Evolutionary conservation across 2,113 vertebrate species (phyloP).

Genomic region (Columba livia): DNA sequence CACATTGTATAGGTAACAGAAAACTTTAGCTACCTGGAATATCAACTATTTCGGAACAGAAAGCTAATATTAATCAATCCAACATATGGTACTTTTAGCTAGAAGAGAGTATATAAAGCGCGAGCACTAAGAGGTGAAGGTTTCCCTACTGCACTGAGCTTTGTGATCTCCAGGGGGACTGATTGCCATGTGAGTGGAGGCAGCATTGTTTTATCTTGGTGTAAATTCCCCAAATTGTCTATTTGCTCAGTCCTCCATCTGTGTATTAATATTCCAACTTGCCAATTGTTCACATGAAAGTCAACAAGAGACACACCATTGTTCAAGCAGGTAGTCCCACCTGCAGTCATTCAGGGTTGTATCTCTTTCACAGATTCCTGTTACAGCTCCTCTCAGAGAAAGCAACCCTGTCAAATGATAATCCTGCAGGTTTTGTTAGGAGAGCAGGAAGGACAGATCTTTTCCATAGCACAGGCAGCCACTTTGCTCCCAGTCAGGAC

Average conservation of each 20-base stretch:
- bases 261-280: background rate
- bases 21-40: background rate
- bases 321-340: background rate
- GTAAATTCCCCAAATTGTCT: background rate
- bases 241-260: background rate
- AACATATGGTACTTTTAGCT: background rate
- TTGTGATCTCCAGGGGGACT: background rate
- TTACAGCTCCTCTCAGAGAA: background rate
- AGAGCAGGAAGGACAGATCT: background rate
- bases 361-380: background rate
- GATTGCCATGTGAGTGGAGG: accelerated
- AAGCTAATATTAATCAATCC: background rate
- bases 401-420: background rate
- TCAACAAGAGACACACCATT: background rate
- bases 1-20: background rate
- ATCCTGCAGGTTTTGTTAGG: background rate
- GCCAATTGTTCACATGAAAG: background rate
- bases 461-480: background rate
- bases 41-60: background rate
- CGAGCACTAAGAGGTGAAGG: background rate
- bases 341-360: background rate
- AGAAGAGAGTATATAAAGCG: background rate
- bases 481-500: background rate
- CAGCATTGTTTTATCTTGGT: background rate
- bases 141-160: background rate